Evolutionary conservation across 1,140 invertebrate genomes (phyloP).

Genomic region (Habropoda laboriosa): DNA sequence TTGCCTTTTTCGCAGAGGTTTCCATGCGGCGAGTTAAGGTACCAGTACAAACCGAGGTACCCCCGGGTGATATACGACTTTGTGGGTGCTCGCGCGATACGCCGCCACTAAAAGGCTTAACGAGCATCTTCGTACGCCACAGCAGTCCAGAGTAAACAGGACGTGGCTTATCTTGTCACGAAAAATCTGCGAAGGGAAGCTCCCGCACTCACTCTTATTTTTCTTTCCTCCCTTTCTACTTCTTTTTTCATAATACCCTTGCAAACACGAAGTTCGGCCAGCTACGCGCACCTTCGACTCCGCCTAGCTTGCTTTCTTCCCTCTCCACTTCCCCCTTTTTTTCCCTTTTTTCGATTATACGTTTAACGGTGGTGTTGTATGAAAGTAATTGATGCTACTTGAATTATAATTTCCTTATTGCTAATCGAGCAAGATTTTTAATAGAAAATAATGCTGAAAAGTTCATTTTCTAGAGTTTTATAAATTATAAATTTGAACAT

Average conservation of each 20-base stretch:
- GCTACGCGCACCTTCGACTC: conserved; percentile 18
- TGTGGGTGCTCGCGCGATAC: conserved; percentile 76
- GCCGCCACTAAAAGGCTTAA: conserved; percentile 80
- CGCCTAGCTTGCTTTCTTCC: conserved; percentile 31
- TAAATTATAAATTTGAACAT: too few relatives aligned
- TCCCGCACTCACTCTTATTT: conserved; percentile 69
- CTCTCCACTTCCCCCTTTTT: neutral
- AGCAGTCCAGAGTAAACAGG: conserved; percentile 78
- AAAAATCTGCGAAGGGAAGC: conserved; percentile 78
- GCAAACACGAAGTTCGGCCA: conserved; percentile 55
- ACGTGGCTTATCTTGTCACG: conserved; percentile 82
- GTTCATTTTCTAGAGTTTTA: too few relatives aligned
- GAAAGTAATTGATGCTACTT: too few relatives aligned
- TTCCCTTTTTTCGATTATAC: conserved; percentile 26
- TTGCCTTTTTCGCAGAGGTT: conserved; percentile 66
- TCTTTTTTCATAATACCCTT: conserved; percentile 57
- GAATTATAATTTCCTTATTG: too few relatives aligned
- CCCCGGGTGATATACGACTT: conserved; percentile 76
- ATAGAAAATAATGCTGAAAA: too few relatives aligned
- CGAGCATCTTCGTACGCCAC: conserved; percentile 80
- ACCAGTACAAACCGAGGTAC: conserved; percentile 64
- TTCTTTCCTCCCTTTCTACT: conserved; percentile 47
- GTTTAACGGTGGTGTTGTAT: too few relatives aligned
- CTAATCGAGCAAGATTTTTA: too few relatives aligned
- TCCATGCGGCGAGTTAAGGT: conserved; percentile 63